Percentiles rank a stretch among this genome's conserved stretches.
These are phyloP conservation scores for Myioborus melanocephalus DNA, from an alignment of 2,797 vertebrate species.

Conservation along the genomic window DNA sequence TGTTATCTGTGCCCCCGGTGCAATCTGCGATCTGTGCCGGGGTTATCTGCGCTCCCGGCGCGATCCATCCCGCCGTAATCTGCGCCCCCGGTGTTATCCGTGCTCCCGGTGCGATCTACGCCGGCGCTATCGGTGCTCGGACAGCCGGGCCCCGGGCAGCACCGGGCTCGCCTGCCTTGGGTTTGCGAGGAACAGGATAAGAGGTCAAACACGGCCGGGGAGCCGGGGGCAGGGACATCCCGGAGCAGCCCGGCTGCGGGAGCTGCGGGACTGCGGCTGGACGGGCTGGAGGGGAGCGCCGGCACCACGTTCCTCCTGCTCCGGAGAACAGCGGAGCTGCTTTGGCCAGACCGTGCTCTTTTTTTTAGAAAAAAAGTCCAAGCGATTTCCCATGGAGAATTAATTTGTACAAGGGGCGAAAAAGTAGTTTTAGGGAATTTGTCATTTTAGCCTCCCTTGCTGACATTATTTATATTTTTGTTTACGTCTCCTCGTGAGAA, in stretches of 20 bases:
- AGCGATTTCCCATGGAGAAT: conserved; percentile 1
- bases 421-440: background rate
- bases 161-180: background rate
- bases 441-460: background rate
- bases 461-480: conserved; percentile 16
- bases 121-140: background rate
- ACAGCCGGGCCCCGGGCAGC: background rate
- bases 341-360: background rate
- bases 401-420: background rate
- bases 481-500: background rate
- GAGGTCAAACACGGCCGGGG: background rate
- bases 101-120: no score
- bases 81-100: no score
- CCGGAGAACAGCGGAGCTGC: background rate
- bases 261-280: background rate
- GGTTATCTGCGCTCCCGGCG: no score
- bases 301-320: background rate
- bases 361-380: background rate
- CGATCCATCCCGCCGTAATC: background rate
- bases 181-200: background rate
- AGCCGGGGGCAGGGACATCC: background rate
- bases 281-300: background rate
- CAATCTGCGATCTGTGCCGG: background rate
- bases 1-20: no score
- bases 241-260: background rate